phyloP scores from a whole-genome alignment of 2,797 vertebrate genomes.

The Synanceia verrucosa region DNA sequence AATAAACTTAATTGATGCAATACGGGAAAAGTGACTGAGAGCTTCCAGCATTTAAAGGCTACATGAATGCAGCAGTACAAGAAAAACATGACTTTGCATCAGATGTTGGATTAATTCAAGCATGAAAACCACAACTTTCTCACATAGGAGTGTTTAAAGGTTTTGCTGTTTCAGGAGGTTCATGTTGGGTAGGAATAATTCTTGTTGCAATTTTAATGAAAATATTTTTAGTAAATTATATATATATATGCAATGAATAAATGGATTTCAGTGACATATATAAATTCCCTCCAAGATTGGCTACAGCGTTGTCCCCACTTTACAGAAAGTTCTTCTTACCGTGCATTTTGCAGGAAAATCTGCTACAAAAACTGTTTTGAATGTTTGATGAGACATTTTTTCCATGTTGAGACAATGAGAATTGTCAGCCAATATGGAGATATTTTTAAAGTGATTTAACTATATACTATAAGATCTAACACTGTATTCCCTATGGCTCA shows the following conservation, averaged over 20 bases:
- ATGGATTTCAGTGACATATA: not conserved
- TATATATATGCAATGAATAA: not conserved
- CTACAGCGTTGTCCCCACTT: not conserved
- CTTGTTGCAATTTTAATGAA: not conserved
- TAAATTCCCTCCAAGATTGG: not conserved
- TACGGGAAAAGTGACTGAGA: not conserved
- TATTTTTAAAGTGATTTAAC: not conserved
- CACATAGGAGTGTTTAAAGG: not conserved
- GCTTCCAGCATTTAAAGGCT: not conserved
- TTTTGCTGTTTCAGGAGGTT: not conserved
- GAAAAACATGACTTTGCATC: not conserved
- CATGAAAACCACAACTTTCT: conserved; percentile 2
- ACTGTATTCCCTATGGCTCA: not conserved
- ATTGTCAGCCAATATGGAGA: not conserved
- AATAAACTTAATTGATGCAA: not conserved
- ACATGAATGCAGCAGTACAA: not conserved
- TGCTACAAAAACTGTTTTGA: not conserved
- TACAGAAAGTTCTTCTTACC: not conserved
- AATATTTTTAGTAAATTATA: not conserved
- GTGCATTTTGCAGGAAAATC: not conserved
- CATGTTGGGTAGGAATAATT: not conserved
- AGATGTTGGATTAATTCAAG: not conserved
- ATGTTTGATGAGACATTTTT: not conserved
- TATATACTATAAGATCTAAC: not conserved
- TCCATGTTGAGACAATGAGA: not conserved